Conservation (phyloP, 2,888 invertebrate species). For the Iphiclides podalirius region DNA sequence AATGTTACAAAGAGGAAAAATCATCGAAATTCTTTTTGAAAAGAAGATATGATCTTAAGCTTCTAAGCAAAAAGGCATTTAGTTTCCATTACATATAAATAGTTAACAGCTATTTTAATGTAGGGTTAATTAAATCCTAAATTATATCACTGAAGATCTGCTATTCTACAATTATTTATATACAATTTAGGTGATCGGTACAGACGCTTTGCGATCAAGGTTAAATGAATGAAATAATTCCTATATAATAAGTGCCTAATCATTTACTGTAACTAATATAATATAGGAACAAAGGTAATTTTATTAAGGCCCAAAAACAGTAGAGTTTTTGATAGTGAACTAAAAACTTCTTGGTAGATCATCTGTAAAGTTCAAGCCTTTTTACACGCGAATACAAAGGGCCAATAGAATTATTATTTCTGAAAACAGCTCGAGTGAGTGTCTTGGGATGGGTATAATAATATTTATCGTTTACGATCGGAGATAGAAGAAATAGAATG, state of each 20-base stretch:
- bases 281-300: not conserved
- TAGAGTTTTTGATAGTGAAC: not conserved
- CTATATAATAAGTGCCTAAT: constrained; percentile 21
- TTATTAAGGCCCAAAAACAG: constrained; percentile 12
- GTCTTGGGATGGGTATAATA: not conserved
- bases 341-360: not conserved
- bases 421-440: constrained; percentile 5
- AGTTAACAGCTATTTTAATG: constrained; percentile 25
- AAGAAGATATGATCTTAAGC: not conserved
- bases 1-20: constrained; percentile 4
- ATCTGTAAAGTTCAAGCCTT: not conserved
- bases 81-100: constrained; percentile 25
- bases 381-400: not conserved
- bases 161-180: constrained; percentile 20
- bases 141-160: constrained; percentile 20
- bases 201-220: constrained; percentile 22
- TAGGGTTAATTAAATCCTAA: constrained; percentile 22
- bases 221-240: constrained; percentile 16
- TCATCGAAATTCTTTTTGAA: constrained; percentile 11
- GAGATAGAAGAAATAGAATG: constrained; percentile 4
- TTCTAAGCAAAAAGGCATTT: not conserved
- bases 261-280: constrained; percentile 14
- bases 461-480: constrained; percentile 8
- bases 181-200: constrained; percentile 21
- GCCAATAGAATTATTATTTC: not conserved